These are phyloP conservation scores for Trinorchestia longiramus DNA, from an alignment of 1,140 invertebrate genomes.

Conservation along the genomic window DNA sequence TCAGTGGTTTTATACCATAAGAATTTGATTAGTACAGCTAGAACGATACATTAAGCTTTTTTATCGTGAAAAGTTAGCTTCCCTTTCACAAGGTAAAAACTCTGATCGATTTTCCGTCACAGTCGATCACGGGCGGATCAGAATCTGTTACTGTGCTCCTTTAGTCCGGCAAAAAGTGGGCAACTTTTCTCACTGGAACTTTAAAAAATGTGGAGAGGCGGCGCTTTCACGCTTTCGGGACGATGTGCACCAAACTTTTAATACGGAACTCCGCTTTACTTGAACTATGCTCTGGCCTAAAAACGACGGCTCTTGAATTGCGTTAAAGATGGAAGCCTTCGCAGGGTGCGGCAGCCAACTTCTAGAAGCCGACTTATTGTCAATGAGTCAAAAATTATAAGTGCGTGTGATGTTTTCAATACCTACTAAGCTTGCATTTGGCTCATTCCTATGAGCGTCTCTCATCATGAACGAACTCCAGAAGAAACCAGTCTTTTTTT, in stretches of 20 bases:
- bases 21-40: neutral
- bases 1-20: neutral
- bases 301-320: constrained; percentile 28
- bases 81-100: neutral
- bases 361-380: neutral
- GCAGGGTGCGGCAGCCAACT: neutral
- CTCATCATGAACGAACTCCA: neutral
- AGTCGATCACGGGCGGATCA: constrained; percentile 32
- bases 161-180: neutral
- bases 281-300: constrained; percentile 22
- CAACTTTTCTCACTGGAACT: constrained; percentile 24
- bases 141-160: constrained; percentile 21
- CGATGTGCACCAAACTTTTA: constrained; percentile 49
- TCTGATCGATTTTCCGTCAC: constrained; percentile 6
- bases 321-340: neutral
- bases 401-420: neutral
- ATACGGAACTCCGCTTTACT: constrained; percentile 40
- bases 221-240: constrained; percentile 39
- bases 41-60: neutral
- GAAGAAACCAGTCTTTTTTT: neutral
- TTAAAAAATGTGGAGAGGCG: constrained; percentile 43
- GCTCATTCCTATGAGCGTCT: neutral
- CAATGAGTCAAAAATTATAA: neutral
- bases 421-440: neutral
- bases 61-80: neutral